Conservation (phyloP, 1,140 invertebrate species). For the Micrasema minimum region DNA sequence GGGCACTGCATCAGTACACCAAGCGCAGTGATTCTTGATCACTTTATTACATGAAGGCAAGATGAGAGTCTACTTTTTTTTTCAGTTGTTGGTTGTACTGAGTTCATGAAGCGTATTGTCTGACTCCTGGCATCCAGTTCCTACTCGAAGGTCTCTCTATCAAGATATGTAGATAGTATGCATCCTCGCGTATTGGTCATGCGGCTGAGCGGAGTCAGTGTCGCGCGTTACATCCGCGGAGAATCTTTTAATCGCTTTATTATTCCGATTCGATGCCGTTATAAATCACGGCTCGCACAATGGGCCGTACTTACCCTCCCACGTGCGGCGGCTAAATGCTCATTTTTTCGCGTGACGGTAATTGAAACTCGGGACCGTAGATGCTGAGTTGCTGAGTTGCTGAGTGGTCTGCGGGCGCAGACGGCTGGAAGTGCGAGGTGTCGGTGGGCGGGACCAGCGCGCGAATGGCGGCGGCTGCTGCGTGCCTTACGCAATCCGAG, state of each 20-base stretch:
- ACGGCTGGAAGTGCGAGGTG: not conserved
- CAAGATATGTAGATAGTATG: not conserved
- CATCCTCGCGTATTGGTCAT: not conserved
- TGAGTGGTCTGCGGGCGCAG: not conserved
- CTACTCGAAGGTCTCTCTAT: no score
- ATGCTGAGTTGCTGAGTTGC: not conserved
- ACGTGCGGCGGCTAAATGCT: constrained; percentile 23
- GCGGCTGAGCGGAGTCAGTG: constrained; percentile 1
- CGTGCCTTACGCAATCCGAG: constrained; percentile 9
- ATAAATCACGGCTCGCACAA: constrained; percentile 37
- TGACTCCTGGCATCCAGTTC: no score
- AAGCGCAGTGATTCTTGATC: no score
- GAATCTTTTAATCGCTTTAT: constrained; percentile 43
- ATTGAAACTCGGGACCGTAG: constrained; percentile 30
- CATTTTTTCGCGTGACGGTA: constrained; percentile 39
- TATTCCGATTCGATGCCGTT: constrained; percentile 39
- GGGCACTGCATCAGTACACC: no score
- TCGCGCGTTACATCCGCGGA: constrained; percentile 20
- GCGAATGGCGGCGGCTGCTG: constrained; percentile 3
- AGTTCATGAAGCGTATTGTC: no score
- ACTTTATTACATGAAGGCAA: no score
- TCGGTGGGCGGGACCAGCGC: not conserved
- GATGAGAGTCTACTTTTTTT: no score
- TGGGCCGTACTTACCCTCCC: constrained; percentile 24
- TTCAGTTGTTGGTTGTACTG: no score